A percentile compares a stretch with the other conserved stretches of the same genome.
Conservation (phyloP, 2,797 vertebrate genomes). For the Chaunax sp. region DNA sequence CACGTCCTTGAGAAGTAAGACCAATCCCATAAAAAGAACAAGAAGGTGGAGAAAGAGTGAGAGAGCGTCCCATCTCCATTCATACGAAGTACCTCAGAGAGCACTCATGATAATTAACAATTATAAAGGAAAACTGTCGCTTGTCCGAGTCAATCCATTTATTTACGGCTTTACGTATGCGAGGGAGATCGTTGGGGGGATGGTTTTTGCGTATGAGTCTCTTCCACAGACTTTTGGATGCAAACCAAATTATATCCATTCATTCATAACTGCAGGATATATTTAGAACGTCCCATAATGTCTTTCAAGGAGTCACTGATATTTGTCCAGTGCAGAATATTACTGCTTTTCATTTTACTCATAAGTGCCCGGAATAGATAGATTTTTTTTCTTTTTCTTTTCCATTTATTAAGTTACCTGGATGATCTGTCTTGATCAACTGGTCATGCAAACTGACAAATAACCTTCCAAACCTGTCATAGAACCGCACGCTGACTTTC, state of each 20-base stretch:
- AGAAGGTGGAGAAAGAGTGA: slow-evolving; percentile 40
- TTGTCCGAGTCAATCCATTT: slow-evolving; percentile 80
- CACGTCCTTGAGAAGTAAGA: slow-evolving; percentile 79
- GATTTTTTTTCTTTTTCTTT: not conserved
- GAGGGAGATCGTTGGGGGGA: slow-evolving; percentile 26
- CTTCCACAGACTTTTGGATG: slow-evolving; percentile 54
- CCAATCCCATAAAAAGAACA: slow-evolving; percentile 80
- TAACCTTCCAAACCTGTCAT: not conserved
- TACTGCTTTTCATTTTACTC: not conserved
- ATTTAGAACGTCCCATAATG: slow-evolving; percentile 52
- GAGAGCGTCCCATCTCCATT: slow-evolving; percentile 68
- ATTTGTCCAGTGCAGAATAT: not conserved
- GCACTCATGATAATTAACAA: slow-evolving; percentile 86
- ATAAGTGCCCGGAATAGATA: not conserved
- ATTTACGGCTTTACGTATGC: slow-evolving; percentile 48
- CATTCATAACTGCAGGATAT: slow-evolving; percentile 41
- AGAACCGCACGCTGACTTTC: not conserved
- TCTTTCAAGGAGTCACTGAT: slow-evolving; percentile 31
- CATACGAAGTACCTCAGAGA: slow-evolving; percentile 75
- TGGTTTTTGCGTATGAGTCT: slow-evolving; percentile 27
- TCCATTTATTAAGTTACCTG: not conserved
- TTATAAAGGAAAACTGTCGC: slow-evolving; percentile 72
- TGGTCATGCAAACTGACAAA: not conserved
- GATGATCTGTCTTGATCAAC: not conserved
- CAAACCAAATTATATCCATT: slow-evolving; percentile 46